Conservation (phyloP, 2,797 vertebrate genomes). For the Oryzias sinensis region DNA sequence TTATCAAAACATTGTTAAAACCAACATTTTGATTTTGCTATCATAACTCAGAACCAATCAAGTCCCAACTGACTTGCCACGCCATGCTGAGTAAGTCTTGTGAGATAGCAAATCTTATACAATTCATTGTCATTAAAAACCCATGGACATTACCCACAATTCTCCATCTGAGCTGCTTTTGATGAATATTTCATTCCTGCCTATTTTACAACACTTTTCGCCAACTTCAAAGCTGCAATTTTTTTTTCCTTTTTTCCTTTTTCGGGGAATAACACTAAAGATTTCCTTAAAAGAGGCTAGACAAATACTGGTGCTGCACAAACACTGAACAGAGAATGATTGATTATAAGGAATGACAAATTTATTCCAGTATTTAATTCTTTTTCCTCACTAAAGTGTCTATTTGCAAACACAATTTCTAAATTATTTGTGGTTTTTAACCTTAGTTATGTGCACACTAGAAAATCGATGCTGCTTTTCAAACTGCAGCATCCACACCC, state of each 20-base stretch:
- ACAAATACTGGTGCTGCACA: slow-evolving; percentile 18
- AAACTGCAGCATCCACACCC: neutral
- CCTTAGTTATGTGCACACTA: neutral
- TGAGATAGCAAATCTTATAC: slow-evolving; percentile 3
- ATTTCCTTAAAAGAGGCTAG: slow-evolving; percentile 17
- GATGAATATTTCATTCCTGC: slow-evolving; percentile 55
- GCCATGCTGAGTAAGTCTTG: slow-evolving; percentile 12
- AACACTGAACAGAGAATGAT: slow-evolving; percentile 54
- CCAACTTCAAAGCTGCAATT: slow-evolving; percentile 50
- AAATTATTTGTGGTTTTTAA: neutral
- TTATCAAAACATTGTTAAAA: slow-evolving; percentile 11
- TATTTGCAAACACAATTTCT: neutral
- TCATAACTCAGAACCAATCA: slow-evolving; percentile 4
- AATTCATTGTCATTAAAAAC: slow-evolving; percentile 25
- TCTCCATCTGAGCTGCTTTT: slow-evolving; percentile 4
- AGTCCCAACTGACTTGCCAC: slow-evolving; percentile 34
- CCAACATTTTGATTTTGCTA: slow-evolving; percentile 20
- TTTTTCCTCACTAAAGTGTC: neutral
- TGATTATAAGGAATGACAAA: slow-evolving; percentile 53
- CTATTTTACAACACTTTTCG: slow-evolving; percentile 27
- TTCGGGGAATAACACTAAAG: slow-evolving; percentile 36
- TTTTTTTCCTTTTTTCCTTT: slow-evolving; percentile 11
- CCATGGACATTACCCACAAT: slow-evolving; percentile 26
- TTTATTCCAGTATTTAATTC: slow-evolving; percentile 11
- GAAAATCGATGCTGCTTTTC: neutral